Evolutionary conservation across 2,888 invertebrate species (phyloP).

Genomic region (Congeria kusceri): DNA sequence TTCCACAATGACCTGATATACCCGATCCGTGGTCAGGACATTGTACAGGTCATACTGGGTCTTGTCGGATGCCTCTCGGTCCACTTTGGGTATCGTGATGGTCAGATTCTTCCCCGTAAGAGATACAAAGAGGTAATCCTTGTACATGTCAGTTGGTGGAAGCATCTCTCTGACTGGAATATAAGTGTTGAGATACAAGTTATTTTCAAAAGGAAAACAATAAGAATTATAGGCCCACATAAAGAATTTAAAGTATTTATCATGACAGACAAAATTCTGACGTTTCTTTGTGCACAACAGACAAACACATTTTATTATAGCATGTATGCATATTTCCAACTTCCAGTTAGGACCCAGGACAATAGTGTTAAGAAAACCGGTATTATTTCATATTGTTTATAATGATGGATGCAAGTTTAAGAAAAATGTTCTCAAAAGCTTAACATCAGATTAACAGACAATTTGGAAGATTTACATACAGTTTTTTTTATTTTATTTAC

Average conservation of each 20-base stretch:
- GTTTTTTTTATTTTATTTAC: too few species aligned
- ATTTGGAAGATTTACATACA: too few species aligned
- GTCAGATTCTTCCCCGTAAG: conserved; percentile 30
- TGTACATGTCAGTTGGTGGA: not conserved
- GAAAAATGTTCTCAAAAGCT: too few species aligned
- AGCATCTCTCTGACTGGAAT: conserved; percentile 2
- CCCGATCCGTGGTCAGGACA: not conserved
- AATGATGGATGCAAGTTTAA: too few species aligned
- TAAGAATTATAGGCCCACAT: not conserved
- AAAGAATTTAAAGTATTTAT: not conserved
- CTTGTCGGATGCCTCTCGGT: not conserved
- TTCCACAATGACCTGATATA: not conserved
- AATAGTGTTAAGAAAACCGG: too few species aligned
- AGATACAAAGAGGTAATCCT: not conserved
- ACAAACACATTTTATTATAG: too few species aligned
- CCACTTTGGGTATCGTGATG: conserved; percentile 25
- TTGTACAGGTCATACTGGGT: not conserved
- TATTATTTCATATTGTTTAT: too few species aligned
- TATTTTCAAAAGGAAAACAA: not conserved
- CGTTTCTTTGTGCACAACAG: too few species aligned
- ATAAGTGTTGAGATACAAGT: not conserved
- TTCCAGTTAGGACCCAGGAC: too few species aligned
- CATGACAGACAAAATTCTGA: too few species aligned
- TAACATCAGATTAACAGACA: too few species aligned
- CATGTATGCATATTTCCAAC: too few species aligned